phyloP scores from a whole-genome alignment of 2,797 vertebrate species.

The Chaetodon trifasciatus region DNA sequence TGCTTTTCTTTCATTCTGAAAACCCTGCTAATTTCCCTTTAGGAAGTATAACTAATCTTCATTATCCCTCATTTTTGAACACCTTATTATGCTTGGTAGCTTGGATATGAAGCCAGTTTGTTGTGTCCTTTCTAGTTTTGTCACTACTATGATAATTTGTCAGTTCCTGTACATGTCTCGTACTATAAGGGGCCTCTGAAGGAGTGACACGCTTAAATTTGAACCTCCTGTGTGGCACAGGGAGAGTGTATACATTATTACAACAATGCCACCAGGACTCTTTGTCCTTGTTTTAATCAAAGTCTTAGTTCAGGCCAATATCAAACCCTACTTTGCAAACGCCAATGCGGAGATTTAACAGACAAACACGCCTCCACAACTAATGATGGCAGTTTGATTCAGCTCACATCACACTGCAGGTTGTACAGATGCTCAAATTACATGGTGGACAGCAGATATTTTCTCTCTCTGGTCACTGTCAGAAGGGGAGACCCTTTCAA shows the following conservation, averaged over 20 bases:
- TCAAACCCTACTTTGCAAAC: slow-evolving; percentile 39
- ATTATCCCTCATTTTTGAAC: slow-evolving; percentile 41
- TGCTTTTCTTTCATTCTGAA: slow-evolving; percentile 53
- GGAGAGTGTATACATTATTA: slow-evolving; percentile 21
- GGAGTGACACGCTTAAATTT: background rate
- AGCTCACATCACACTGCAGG: slow-evolving; percentile 75
- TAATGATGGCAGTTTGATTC: slow-evolving; percentile 73
- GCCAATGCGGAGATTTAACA: slow-evolving; percentile 48
- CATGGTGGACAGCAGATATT: slow-evolving; percentile 56
- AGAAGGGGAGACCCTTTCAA: slow-evolving; percentile 23
- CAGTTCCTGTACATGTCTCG: slow-evolving; percentile 2
- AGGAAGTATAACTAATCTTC: slow-evolving; percentile 58
- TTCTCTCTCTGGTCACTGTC: slow-evolving; percentile 42
- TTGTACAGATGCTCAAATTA: slow-evolving; percentile 54
- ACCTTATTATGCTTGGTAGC: slow-evolving; percentile 25
- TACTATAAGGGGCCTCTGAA: slow-evolving; percentile 7
- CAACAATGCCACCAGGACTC: slow-evolving; percentile 29
- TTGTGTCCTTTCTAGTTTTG: slow-evolving; percentile 25
- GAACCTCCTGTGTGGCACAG: slow-evolving; percentile 8
- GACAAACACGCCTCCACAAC: slow-evolving; percentile 48
- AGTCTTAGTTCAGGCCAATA: slow-evolving; percentile 36
- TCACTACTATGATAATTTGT: background rate
- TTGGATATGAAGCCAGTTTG: slow-evolving; percentile 29
- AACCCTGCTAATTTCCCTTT: slow-evolving; percentile 51
- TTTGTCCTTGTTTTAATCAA: slow-evolving; percentile 56